Percentiles rank a stretch among this genome's conserved stretches.
These are phyloP conservation scores for Megatriorchis doriae DNA, from an alignment of 2,113 vertebrate species.

Conservation along the genomic window DNA sequence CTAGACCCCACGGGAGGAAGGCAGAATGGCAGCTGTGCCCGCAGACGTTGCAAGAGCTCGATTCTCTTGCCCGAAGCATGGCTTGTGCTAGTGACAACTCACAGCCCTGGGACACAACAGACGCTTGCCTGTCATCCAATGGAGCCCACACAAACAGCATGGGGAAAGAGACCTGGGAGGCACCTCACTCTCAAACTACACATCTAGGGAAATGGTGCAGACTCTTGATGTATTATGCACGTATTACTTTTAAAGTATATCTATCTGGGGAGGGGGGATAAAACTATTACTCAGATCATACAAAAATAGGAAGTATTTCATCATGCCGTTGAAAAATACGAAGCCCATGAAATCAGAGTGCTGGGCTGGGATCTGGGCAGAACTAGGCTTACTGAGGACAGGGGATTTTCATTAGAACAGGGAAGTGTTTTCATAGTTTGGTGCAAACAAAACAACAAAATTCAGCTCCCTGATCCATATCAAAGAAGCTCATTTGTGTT, in stretches of 20 bases:
- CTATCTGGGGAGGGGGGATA: too few relatives aligned
- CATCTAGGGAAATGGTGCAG: not conserved
- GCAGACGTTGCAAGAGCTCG: rapidly evolving
- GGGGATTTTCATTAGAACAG: not conserved
- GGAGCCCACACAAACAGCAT: rapidly evolving
- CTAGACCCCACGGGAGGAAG: not conserved
- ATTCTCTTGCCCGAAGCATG: not conserved
- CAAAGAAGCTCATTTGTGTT: not conserved
- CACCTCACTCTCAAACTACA: not conserved
- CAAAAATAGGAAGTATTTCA: not conserved
- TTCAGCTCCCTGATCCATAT: not conserved
- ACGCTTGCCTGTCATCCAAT: not conserved
- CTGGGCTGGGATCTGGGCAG: not conserved
- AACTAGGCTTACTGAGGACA: not conserved
- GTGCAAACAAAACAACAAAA: not conserved
- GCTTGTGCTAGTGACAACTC: not conserved
- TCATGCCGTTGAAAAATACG: not conserved
- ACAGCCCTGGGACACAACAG: not conserved
- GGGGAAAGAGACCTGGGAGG: not conserved
- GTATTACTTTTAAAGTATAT: not conserved
- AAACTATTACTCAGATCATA: not conserved
- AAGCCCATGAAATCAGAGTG: not conserved
- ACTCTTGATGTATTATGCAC: not conserved
- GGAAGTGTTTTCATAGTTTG: not conserved
- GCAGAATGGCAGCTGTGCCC: not conserved